Conservation (phyloP, 2,888 invertebrate species). For the Palloptera scutellata region DNA sequence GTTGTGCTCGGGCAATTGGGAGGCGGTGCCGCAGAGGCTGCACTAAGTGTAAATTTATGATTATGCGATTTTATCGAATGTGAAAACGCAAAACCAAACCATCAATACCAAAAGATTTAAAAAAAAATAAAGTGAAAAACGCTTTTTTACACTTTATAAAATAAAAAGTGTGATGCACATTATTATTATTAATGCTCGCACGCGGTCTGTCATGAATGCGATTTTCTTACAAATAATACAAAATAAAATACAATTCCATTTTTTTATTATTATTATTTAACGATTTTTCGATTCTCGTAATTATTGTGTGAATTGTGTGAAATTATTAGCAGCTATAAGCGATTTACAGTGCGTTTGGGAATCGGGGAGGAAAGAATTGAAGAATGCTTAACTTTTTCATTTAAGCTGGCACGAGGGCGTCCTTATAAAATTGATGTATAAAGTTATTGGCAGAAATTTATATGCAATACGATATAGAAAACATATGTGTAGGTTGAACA, state of each 20-base stretch:
- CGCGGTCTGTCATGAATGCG: conserved; percentile 55
- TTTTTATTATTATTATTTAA: conserved; percentile 2
- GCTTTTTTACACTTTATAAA: conserved; percentile 57
- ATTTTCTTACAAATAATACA: conserved; percentile 32
- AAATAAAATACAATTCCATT: background rate
- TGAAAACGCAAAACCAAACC: conserved; percentile 49
- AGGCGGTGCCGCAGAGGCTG: conserved; percentile 62
- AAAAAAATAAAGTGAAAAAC: conserved; percentile 2
- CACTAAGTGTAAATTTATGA: conserved; percentile 65
- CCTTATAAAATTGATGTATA: too few relatives aligned
- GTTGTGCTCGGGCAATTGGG: conserved; percentile 35
- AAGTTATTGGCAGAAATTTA: too few relatives aligned
- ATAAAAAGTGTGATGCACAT: conserved; percentile 45
- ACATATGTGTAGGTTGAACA: background rate
- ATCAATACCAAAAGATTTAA: conserved; percentile 2
- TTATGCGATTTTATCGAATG: conserved; percentile 62
- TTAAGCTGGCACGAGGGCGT: too few relatives aligned
- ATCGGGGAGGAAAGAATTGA: too few relatives aligned
- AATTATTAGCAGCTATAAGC: conserved; percentile 9
- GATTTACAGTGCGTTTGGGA: too few relatives aligned
- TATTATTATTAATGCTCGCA: conserved; percentile 53
- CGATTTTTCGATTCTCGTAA: conserved; percentile 11
- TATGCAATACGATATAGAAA: background rate
- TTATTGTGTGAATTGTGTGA: conserved; percentile 21
- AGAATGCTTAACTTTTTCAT: too few relatives aligned